Evolutionary conservation across 2,888 invertebrate species (phyloP), one percentile per base, ranked within the genome.

Genomic region (Lathronympha strigana): DNA sequence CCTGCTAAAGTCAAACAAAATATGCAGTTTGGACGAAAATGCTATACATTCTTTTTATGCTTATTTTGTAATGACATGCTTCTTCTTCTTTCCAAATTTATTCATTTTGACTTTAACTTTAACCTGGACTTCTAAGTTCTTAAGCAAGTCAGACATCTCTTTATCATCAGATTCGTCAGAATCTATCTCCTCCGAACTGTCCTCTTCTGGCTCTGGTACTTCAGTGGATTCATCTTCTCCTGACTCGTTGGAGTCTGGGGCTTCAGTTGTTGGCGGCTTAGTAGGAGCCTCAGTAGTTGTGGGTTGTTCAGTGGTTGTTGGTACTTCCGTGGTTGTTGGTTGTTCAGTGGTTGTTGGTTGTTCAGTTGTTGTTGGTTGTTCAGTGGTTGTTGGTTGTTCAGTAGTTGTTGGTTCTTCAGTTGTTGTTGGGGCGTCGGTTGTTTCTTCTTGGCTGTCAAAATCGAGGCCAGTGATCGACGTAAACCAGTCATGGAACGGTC

Each of bases 401-500:
- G 58, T 21, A 2, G 60, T 51, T 9, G 63, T 66, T 2, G 66
- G 67, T 3, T 54, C 55, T 13, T 62, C 43, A 1, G 69, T 28
- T 2, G 36, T n/a, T 9, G 63, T 66, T 8, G 71, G 64, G 0
- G 76, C 49, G 6, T 70, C 67, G 1, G 51, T 58, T 1, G 67
- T 21, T 63, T 85, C 84, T 2, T 78, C 68, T 0, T 86, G 68
- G 67, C 81, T 82, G 40, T 89, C 87, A 51, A 90, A 90, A 67
- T 90, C 85, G 17, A 90, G 73, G 1, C 87, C 87, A 1, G 86
- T 80, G 4, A 87, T 66, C 45, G 83, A 67, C 25, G 72, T 68
- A 60, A 86, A 78, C 92, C 92, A 92, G 17, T 72, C 40, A 2
- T 78, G 82, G 83, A 87, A 92, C 0, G 88, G 88, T 23, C 87